Percentiles rank a stretch among this genome's conserved stretches.
Conservation (phyloP, 2,888 invertebrate species). For the Drosophila ezoana region DNA sequence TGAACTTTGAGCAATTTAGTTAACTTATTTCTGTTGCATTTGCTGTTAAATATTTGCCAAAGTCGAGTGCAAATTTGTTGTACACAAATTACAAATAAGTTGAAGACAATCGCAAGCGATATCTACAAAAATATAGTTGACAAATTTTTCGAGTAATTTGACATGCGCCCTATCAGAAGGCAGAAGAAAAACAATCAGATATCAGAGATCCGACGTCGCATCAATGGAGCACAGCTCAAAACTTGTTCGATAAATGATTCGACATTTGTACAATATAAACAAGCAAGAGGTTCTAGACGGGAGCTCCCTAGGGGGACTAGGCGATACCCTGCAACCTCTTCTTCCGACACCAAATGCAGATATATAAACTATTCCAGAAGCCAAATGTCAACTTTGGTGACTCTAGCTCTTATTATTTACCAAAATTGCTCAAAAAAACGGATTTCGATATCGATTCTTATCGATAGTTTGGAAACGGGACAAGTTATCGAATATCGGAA, state of each 20-base stretch:
- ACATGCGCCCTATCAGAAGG: slow-evolving; percentile 42
- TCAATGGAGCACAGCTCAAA: background rate
- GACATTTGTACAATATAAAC: background rate
- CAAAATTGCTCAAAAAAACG: no score
- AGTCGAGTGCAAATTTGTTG: slow-evolving; percentile 25
- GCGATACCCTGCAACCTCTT: no score
- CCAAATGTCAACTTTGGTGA: no score
- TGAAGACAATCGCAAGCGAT: slow-evolving; percentile 1
- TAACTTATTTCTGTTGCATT: slow-evolving; percentile 38
- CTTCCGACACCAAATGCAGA: no score
- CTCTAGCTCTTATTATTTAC: no score
- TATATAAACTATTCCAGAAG: no score
- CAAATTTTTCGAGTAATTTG: slow-evolving; percentile 28
- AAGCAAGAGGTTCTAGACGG: no score
- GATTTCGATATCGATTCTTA: no score
- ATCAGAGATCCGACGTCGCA: background rate
- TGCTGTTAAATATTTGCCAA: slow-evolving; percentile 34
- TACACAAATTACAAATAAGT: slow-evolving; percentile 26
- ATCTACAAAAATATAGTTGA: slow-evolving; percentile 27
- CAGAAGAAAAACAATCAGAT: background rate
- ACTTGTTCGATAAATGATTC: background rate
- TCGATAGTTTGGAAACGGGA: no score
- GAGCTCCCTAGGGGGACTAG: no score
- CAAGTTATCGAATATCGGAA: no score
- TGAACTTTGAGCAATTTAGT: background rate